A percentile compares a stretch with the other conserved stretches of the same genome.
Evolutionary conservation across 1,140 invertebrate species (phyloP).

Genomic region (Drosophila gunungcola): DNA sequence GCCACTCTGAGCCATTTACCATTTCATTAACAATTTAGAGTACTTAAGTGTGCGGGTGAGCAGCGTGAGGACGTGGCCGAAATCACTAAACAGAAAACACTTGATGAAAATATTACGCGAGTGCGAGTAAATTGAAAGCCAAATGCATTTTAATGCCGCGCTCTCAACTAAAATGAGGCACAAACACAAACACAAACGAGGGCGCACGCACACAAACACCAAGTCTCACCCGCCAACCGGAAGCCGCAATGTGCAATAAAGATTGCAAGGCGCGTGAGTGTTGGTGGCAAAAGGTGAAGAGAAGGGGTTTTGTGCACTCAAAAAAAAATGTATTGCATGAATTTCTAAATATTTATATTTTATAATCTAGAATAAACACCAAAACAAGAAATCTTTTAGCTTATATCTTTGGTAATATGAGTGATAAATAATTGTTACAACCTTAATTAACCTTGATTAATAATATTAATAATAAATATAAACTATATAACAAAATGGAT

Average conservation of each 20-base stretch:
- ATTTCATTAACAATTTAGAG: slow-evolving; percentile 71
- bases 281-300: slow-evolving; percentile 9
- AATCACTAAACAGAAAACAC: slow-evolving; percentile 64
- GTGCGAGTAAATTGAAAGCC: slow-evolving; percentile 73
- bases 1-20: slow-evolving; percentile 58
- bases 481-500: too few species aligned
- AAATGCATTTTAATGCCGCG: slow-evolving; percentile 81
- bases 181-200: slow-evolving; percentile 30
- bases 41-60: slow-evolving; percentile 27
- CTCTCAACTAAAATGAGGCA: slow-evolving; percentile 69
- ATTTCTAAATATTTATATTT: too few species aligned
- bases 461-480: too few species aligned
- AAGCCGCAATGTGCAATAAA: slow-evolving; percentile 79
- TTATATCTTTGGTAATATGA: too few species aligned
- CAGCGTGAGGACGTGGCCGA: slow-evolving; percentile 51
- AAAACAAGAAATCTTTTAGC: too few species aligned
- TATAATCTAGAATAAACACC: too few species aligned
- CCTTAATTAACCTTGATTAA: too few species aligned
- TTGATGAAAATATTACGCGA: slow-evolving; percentile 78
- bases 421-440: too few species aligned
- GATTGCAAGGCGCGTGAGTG: slow-evolving; percentile 63
- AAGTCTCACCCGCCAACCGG: slow-evolving; percentile 40
- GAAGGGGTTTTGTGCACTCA: slow-evolving; percentile 3
- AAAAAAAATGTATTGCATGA: neutral
- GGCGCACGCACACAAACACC: slow-evolving; percentile 23